Percentiles rank a stretch among this genome's conserved stretches.
These are phyloP conservation scores for Tapera naevia DNA, from an alignment of 2,797 vertebrate genomes.

Conservation along the genomic window DNA sequence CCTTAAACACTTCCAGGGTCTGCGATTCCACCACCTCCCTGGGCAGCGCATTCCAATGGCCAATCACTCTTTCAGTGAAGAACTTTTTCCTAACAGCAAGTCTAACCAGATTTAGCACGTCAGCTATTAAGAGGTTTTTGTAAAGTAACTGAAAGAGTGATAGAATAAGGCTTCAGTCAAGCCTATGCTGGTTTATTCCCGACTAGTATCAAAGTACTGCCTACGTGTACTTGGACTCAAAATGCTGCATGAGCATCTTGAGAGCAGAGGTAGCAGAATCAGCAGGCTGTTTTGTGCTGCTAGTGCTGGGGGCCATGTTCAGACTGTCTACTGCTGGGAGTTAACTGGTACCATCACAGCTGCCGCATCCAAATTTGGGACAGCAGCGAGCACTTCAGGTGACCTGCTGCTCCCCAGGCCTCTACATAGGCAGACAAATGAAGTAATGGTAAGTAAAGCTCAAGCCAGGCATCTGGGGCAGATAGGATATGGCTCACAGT, in stretches of 20 bases:
- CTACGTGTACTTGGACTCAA: accelerated
- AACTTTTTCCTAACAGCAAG: no score
- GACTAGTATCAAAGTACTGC: background rate
- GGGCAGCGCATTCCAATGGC: no score
- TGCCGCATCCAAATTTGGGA: accelerated
- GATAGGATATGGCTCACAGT: background rate
- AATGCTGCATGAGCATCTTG: accelerated
- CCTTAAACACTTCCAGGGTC: no score
- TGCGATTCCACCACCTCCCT: no score
- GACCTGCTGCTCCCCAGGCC: background rate
- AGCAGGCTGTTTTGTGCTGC: background rate
- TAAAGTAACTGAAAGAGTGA: background rate
- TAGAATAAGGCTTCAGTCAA: background rate
- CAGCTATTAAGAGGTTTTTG: background rate
- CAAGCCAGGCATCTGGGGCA: background rate
- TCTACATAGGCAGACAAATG: background rate
- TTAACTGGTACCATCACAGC: background rate
- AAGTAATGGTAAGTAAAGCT: background rate
- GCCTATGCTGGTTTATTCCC: background rate
- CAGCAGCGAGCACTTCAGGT: background rate
- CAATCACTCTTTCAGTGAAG: no score
- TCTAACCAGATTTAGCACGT: background rate
- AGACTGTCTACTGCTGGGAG: background rate
- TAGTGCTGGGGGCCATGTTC: background rate
- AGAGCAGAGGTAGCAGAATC: background rate